phyloP scores from a whole-genome alignment of 1,140 invertebrate species.

The Cherax quadricarinatus region DNA sequence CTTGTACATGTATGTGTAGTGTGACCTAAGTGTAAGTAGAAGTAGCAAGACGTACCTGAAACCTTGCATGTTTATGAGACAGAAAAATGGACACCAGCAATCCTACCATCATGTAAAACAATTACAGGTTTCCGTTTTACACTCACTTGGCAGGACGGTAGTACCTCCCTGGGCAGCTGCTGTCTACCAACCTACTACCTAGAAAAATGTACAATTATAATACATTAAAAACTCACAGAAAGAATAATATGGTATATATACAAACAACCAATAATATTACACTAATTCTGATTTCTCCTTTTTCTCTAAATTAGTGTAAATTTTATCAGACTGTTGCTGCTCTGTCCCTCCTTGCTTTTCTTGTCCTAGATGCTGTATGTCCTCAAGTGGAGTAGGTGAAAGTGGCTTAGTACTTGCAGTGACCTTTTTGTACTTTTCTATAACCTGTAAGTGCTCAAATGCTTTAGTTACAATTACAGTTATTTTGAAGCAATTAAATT shows the following conservation, averaged over 20 bases:
- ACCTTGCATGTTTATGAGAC: too few relatives aligned
- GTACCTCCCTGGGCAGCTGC: too few relatives aligned
- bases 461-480: not conserved
- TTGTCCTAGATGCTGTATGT: not conserved
- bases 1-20: too few relatives aligned
- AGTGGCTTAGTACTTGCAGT: not conserved
- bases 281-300: not conserved
- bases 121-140: too few relatives aligned
- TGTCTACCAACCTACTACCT: too few relatives aligned
- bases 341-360: not conserved
- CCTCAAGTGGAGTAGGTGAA: not conserved
- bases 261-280: not conserved
- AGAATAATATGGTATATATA: not conserved
- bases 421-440: not conserved
- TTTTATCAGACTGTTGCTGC: not conserved
- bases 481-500: not conserved
- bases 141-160: too few relatives aligned
- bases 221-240: not conserved
- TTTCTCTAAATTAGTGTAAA: not conserved
- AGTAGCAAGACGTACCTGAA: too few relatives aligned
- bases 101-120: too few relatives aligned
- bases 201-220: not conserved
- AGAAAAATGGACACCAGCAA: too few relatives aligned
- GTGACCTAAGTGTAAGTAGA: too few relatives aligned
- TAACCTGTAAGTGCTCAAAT: not conserved